Conservation (phyloP, 2,113 vertebrate genomes). For the Tangachromis dhanisi region DNA sequence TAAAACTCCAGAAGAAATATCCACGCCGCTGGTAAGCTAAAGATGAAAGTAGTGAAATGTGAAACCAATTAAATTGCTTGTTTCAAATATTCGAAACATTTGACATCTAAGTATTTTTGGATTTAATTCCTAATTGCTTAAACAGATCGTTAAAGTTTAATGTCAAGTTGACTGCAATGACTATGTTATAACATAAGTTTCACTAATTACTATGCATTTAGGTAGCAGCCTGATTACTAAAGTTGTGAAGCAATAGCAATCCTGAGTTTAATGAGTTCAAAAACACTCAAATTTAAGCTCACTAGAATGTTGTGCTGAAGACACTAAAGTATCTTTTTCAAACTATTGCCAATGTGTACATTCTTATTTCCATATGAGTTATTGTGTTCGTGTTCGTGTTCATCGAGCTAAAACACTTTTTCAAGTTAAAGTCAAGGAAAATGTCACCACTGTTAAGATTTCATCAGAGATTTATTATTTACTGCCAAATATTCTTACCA, state of each 20-base stretch:
- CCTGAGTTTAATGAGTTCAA: not conserved
- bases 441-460: not conserved
- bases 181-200: not conserved
- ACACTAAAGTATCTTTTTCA: not conserved
- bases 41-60: not conserved
- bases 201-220: not conserved
- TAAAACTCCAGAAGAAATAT: not conserved
- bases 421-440: not conserved
- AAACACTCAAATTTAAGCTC: not conserved
- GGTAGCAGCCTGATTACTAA: not conserved
- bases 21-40: not conserved
- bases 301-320: not conserved
- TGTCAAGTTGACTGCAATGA: not conserved
- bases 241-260: not conserved
- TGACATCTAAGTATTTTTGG: not conserved
- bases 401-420: not conserved
- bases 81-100: not conserved
- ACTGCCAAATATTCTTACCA: not conserved
- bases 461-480: not conserved
- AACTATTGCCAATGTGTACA: not conserved
- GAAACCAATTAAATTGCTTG: not conserved
- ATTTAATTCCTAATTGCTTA: not conserved
- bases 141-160: not conserved
- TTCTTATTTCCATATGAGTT: not conserved
- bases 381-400: not conserved